Evolutionary conservation across 2,797 vertebrate species (phyloP), one percentile per base, ranked within the genome.

Genomic region (Perodicticus potto): DNA sequence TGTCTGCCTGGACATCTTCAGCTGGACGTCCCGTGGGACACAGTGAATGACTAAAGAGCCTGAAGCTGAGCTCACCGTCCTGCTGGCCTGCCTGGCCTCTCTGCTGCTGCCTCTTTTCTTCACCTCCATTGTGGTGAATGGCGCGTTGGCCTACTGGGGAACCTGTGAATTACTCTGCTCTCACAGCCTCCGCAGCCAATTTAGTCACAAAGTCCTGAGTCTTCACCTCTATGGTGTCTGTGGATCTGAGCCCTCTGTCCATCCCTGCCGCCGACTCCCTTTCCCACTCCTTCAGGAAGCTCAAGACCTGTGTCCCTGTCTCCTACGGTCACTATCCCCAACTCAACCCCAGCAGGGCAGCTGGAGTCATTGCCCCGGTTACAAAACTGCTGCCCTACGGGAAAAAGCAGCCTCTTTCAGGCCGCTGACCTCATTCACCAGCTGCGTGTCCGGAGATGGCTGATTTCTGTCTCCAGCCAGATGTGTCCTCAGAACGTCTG

Each of bases 401-500:
- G 45, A 55, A 78, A 86, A 93, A 40, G 16, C 65, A 85, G 73
- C 78, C 55, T 85, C 80, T 45, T 91, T 61, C 65, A 55, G 27
- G 87, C 20, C 57, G 55, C 63, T 78, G 87, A 57, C 34, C 80
- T 89, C 45, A 94, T 82, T 97, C 40, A 78, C 61, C 45, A 87
- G 77, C 83, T 81, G 13, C 69, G 49, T 86, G 76, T 23, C 72
- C 72, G 87, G 83, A 89, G 91, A 87, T 92, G 49, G 74, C 76
- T 92, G 20, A 76, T 95, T 80, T 83, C 53, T 82, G 45, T 61
- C 83, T 86, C 29, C 65, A 78, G 49, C 9, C n/a, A 32, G 10
- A 67, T 91, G 55, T 78, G 25, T 74, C 67, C 67, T 94, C 32
- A 53, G 32, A 87, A 61, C 5, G 72, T 63, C 27, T n/a, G 32